Evolutionary conservation across 1,140 invertebrate species (phyloP).

Genomic region (Yoshiicerus persimilis): DNA sequence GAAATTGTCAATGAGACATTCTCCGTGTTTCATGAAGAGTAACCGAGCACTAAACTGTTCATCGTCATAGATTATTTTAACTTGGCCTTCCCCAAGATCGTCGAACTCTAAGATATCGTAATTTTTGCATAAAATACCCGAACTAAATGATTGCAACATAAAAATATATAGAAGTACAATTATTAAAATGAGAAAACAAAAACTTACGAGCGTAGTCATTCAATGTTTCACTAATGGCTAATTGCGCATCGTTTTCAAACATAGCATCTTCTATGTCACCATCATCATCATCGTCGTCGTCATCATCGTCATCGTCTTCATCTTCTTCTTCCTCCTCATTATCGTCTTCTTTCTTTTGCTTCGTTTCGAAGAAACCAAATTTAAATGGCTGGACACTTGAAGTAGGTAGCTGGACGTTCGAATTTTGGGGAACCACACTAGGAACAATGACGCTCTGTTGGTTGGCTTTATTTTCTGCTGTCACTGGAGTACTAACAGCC

Average conservation of each 20-base stretch:
- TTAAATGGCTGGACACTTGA: not conserved
- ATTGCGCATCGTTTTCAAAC: constrained; percentile 33
- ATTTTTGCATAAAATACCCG: not conserved
- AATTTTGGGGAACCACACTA: not conserved
- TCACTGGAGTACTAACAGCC: not conserved
- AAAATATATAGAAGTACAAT: not conserved
- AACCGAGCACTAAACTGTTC: constrained; percentile 35
- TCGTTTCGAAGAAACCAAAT: not conserved
- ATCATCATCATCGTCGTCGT: constrained; percentile 36
- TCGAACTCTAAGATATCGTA: constrained; percentile 25
- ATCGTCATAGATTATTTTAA: constrained; percentile 30
- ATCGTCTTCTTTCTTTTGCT: not conserved
- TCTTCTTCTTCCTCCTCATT: not conserved
- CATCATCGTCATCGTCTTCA: constrained; percentile 16
- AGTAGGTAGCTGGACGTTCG: not conserved
- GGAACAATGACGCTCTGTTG: not conserved
- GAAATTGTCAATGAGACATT: constrained; percentile 29
- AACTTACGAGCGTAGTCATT: not conserved
- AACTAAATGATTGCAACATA: not conserved
- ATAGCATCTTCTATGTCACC: constrained; percentile 34
- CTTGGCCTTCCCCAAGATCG: constrained; percentile 28
- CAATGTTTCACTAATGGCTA: not conserved
- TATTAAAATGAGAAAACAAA: too few species aligned
- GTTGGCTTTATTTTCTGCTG: not conserved
- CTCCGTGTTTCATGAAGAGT: not conserved